Evolutionary conservation across 1,140 invertebrate species (phyloP).

Genomic region (Lepidostoma basale): DNA sequence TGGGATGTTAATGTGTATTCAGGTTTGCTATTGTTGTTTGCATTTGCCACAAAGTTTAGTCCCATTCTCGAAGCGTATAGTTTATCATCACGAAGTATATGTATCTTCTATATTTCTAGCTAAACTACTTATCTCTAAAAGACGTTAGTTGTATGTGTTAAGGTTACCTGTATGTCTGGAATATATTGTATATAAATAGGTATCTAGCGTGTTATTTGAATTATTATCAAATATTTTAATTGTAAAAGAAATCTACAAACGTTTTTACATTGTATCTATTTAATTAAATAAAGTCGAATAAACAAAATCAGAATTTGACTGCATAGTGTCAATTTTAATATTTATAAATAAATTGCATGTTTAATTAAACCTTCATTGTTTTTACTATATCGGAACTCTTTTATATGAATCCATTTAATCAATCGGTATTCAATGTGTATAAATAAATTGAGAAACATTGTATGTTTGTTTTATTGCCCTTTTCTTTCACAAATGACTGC

Average conservation of each 20-base stretch:
- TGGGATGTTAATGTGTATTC: too few species aligned
- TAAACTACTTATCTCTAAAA: slow-evolving; percentile 29
- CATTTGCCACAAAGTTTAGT: not conserved
- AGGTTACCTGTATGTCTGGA: slow-evolving; percentile 23
- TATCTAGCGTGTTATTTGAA: slow-evolving; percentile 30
- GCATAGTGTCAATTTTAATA: slow-evolving; percentile 44
- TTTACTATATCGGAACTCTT: slow-evolving; percentile 41
- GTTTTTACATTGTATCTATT: slow-evolving; percentile 37
- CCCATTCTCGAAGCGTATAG: slow-evolving; percentile 7
- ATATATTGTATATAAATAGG: slow-evolving; percentile 35
- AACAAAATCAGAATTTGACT: slow-evolving; percentile 37
- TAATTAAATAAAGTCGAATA: slow-evolving; percentile 32
- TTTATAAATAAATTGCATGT: slow-evolving; percentile 43
- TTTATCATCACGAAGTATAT: slow-evolving; percentile 7
- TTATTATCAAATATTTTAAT: slow-evolving; percentile 34
- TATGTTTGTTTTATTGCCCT: not conserved
- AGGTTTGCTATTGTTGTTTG: not conserved
- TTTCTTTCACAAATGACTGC: too few species aligned
- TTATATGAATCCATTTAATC: slow-evolving; percentile 40
- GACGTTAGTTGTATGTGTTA: slow-evolving; percentile 17
- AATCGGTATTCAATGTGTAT: slow-evolving; percentile 41
- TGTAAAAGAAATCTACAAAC: slow-evolving; percentile 38
- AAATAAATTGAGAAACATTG: slow-evolving; percentile 35
- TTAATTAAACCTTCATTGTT: slow-evolving; percentile 37
- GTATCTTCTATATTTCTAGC: slow-evolving; percentile 23